phyloP scores from a whole-genome alignment of 2,797 vertebrate genomes.

The Nasua narica region DNA sequence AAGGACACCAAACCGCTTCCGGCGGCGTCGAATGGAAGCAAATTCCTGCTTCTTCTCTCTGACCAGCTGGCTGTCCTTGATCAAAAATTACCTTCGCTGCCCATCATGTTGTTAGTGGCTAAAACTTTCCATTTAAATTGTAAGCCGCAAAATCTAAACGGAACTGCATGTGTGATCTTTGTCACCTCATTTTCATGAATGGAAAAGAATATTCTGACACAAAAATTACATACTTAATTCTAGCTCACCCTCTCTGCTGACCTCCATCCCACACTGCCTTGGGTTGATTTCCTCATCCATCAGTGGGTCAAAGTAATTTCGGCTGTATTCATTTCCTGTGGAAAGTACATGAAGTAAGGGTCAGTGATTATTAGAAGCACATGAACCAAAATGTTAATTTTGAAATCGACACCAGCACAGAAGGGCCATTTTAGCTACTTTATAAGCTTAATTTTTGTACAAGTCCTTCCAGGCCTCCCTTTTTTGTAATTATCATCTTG shows the following conservation, averaged over 20 bases:
- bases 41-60: conserved; percentile 41
- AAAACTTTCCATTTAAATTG: conserved; percentile 81
- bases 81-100: conserved; percentile 71
- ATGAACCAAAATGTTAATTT: conserved; percentile 99
- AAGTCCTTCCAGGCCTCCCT: conserved; percentile 88
- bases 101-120: conserved; percentile 53
- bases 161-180: conserved; percentile 90
- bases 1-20: neutral
- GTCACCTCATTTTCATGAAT: conserved; percentile 97
- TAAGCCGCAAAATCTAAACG: conserved; percentile 84
- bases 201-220: conserved; percentile 94
- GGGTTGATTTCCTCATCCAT: conserved; percentile 93
- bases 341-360: conserved; percentile 91
- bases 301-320: conserved; percentile 97
- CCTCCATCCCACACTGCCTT: conserved; percentile 92
- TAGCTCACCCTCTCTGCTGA: conserved; percentile 94
- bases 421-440: conserved; percentile 88
- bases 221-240: conserved; percentile 99
- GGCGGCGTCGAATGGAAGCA: neutral
- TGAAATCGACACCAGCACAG: conserved; percentile 92
- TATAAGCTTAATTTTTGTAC: conserved; percentile 89
- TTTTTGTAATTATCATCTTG: conserved; percentile 96
- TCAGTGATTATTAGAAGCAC: conserved; percentile 99
- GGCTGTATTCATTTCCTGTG: conserved; percentile 96
- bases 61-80: conserved; percentile 79